Evolutionary conservation across 2,113 vertebrate genomes (phyloP), one percentile per base, ranked within the genome.

Genomic region (Entelurus aequoreus): DNA sequence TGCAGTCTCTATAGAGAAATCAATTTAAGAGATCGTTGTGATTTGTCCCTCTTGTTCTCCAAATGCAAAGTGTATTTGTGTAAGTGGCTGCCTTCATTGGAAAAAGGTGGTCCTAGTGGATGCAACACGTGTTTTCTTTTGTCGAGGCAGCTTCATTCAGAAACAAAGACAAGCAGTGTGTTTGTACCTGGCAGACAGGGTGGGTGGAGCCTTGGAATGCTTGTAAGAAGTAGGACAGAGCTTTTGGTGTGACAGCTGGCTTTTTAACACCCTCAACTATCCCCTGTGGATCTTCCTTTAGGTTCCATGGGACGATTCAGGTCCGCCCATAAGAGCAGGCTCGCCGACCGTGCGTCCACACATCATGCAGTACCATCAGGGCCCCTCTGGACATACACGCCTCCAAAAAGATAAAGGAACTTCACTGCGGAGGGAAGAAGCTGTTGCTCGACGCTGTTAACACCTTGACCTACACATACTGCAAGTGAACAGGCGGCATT

Each of bases 391-490:
- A 92, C 84, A 83, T 92, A 88, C 76, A 92, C 91, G 91, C 77
- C 72, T 92, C 68, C 78, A 92, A 89, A 93, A 93, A 93, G 94
- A 95, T 93, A 93, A 95, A 92, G 91, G 94, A 94, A 91, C 94
- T 95, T 82, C 92, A 97, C 90, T 95, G 91, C 92, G 95, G 94
- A 92, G 93, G 94, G 88, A 96, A 94, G 93, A 94, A 91, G 86
- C 91, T 95, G 64, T 93, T 96, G 88, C 93, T 95, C 77, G 93
- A 93, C 77, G 89, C 94, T 82, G 94, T 94, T 86, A 94, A 94
- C 84, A 78, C 82, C 60, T 68, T 44, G 47, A 59, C 73, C 79
- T 71, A 72, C 81, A 81, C 72, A 80, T 53, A 10, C 50, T 19
- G 9, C 16, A 15, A 42, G 69, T 66, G 62, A 69, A 77, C 77